Conservation (phyloP, 2,888 invertebrate genomes). For the Eristalis arbustorum region DNA sequence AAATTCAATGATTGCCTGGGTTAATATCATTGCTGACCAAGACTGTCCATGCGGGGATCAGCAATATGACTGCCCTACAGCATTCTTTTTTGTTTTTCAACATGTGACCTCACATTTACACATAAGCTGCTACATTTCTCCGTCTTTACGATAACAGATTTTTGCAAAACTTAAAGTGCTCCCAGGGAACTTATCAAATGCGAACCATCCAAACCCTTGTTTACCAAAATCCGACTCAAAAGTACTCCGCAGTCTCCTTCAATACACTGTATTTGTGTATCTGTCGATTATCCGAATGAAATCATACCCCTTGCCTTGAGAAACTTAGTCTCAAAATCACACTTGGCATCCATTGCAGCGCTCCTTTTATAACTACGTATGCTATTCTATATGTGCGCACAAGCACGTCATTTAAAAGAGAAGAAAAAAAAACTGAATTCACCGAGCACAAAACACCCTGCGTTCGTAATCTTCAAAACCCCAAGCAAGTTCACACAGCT, state of each 20-base stretch:
- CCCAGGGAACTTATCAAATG: too few species aligned
- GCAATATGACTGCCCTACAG: too few species aligned
- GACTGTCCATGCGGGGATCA: too few species aligned
- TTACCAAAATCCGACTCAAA: neutral
- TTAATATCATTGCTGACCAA: too few species aligned
- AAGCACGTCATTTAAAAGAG: neutral
- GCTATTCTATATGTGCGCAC: neutral
- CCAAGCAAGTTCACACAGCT: slow-evolving; percentile 47
- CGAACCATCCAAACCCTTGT: too few species aligned
- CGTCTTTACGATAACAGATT: too few species aligned
- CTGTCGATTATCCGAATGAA: neutral
- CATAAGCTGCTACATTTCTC: too few species aligned
- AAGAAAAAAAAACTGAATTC: slow-evolving; percentile 45
- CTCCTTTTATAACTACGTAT: neutral
- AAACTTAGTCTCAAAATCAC: neutral
- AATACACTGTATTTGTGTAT: neutral
- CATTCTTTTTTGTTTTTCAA: too few species aligned
- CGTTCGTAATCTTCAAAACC: slow-evolving; percentile 46
- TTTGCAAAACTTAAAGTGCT: too few species aligned
- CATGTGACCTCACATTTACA: too few species aligned
- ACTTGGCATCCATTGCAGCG: neutral
- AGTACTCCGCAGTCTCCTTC: neutral
- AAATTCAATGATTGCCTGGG: too few species aligned
- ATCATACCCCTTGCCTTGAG: neutral
- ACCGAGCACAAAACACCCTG: slow-evolving; percentile 44